Base-by-base conservation (phyloP, 2,888 invertebrate species). In the Drosophila buzzatii region DNA sequence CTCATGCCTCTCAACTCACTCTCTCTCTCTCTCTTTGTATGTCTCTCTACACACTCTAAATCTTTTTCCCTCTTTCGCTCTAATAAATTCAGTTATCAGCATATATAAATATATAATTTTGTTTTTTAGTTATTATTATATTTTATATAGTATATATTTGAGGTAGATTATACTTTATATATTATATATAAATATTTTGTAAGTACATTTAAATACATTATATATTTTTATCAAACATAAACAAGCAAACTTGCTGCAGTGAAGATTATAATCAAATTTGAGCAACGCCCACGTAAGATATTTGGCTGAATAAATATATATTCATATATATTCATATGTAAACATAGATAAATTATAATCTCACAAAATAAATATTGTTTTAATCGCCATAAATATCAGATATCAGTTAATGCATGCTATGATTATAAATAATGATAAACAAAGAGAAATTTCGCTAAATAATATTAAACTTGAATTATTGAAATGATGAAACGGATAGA, bases 201-300 rank as follows among this genome's bases (percentile, higher is more conserved):
- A 27, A 27, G 27, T 18, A 20, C 12, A 12, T 27, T 49, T 49
- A n/a, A 18, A 49, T 51, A 31, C 14, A 51, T 18, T 12, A 33
- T 51, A 51, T 14, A 33, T 51, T 51, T 51, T 33, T 33, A 51
- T 51, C 51, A 51, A 14, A 35, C 27, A 45, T 44, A 63, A 70
- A 52, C 44, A 63, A 41, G 35, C 37, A 23, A 18, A 57, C 31
- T 45, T 53, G 7, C 33, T 51, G 66, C 44, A 65, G 52, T 65
- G 14, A 3, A 47, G 39, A 35, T 65, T 64, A 45, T 18, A 20
- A 63, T 49, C 18, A 23, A 9, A 4, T 53, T 9, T 27, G 2
- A 49, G 57, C 18, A 27, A 37, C 62, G 14, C 37, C 45, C 47
- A 49, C 64, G n/a, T 18, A 10, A 18, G 33, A 27, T 12, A 31